Percentiles rank a stretch among this genome's conserved stretches.
Conservation (phyloP, 2,888 invertebrate species). For the Vanessa cardui region DNA sequence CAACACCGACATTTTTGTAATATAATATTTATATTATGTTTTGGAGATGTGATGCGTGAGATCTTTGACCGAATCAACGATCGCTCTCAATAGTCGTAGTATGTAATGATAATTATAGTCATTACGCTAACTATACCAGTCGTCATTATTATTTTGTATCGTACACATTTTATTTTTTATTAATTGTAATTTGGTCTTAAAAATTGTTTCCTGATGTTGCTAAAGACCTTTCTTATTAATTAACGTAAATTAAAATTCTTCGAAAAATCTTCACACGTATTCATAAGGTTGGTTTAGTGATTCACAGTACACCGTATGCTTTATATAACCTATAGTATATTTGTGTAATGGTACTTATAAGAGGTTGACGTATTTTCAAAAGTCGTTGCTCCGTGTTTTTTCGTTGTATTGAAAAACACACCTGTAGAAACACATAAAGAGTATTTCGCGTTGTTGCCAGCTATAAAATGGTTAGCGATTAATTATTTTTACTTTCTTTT, state of each 20-base stretch:
- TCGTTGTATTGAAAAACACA: constrained; percentile 35
- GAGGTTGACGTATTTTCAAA: constrained; percentile 38
- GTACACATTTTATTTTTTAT: too few species aligned
- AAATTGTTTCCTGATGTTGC: too few species aligned
- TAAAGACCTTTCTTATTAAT: too few species aligned
- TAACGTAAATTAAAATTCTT: not conserved
- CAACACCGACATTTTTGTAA: constrained; percentile 1
- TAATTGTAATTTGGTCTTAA: too few species aligned
- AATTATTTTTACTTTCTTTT: constrained; percentile 15
- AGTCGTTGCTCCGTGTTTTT: constrained; percentile 35
- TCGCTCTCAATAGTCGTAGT: constrained; percentile 21
- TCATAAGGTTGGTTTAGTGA: constrained; percentile 7
- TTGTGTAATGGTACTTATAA: constrained; percentile 15
- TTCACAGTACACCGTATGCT: constrained; percentile 14
- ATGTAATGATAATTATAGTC: constrained; percentile 14
- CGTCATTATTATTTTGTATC: not conserved
- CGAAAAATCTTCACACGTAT: not conserved
- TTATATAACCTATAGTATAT: constrained; percentile 21
- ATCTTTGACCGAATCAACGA: constrained; percentile 38
- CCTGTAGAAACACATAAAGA: constrained; percentile 34
- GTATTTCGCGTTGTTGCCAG: constrained; percentile 18
- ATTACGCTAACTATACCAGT: not conserved
- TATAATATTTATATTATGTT: not conserved
- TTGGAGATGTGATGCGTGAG: constrained; percentile 15
- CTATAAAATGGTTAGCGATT: constrained; percentile 13